Conservation (phyloP, 2,113 vertebrate species). For the Psilopsiagon aurifrons region DNA sequence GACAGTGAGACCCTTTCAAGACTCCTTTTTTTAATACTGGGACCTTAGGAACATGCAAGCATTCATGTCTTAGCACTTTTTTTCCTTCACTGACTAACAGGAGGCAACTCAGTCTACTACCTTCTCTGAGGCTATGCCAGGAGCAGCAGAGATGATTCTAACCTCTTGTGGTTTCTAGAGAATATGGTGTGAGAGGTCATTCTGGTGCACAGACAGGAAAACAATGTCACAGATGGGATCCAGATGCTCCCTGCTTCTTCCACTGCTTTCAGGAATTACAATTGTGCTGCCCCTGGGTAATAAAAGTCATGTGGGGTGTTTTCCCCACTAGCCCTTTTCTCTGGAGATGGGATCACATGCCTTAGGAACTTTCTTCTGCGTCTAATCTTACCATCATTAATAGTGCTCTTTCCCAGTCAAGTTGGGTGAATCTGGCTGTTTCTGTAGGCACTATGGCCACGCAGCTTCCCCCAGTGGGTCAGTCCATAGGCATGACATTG, state of each 20-base stretch:
- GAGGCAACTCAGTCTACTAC: background rate
- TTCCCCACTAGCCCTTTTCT: background rate
- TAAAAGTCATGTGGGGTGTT: background rate
- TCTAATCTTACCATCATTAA: background rate
- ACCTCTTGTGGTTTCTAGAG: background rate
- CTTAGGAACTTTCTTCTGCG: background rate
- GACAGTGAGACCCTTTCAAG: background rate
- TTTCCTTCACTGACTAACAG: background rate
- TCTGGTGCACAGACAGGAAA: background rate
- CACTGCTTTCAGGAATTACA: background rate
- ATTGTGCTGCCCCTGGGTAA: accelerated
- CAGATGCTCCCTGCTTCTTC: background rate
- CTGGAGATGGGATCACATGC: background rate
- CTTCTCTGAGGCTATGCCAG: background rate
- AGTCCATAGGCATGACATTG: background rate
- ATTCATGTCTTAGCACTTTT: background rate
- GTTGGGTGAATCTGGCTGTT: background rate
- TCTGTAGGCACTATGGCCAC: background rate
- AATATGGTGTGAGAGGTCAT: background rate
- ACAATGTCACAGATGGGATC: background rate
- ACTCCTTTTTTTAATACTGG: background rate
- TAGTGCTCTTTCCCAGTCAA: background rate
- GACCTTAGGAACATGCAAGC: background rate
- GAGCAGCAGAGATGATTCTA: background rate
- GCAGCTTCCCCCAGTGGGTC: background rate